A percentile compares a stretch with the other conserved stretches of the same genome.
Conservation (phyloP, 1,140 invertebrate genomes). For the Apocrypta bakeri region DNA sequence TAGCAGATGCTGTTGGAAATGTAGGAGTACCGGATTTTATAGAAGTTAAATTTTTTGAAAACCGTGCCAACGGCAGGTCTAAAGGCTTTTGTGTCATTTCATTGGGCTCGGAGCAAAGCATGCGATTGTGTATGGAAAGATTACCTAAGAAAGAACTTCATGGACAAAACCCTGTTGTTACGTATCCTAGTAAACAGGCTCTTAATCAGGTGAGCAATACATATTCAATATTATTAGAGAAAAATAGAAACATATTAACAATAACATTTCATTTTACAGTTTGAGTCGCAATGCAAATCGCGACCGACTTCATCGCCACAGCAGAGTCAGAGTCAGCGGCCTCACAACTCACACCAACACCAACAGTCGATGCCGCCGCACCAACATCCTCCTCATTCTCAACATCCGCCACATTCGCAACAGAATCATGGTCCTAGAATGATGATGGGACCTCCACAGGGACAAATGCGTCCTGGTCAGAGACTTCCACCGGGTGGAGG, state of each 20-base stretch:
- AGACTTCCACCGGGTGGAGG: conserved; percentile 73
- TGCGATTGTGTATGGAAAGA: conserved; percentile 92
- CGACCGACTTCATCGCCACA: conserved; percentile 83
- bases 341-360: conserved; percentile 74
- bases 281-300: conserved; percentile 94
- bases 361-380: conserved; percentile 72
- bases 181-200: conserved; percentile 95
- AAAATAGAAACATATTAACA: neutral
- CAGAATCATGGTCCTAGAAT: conserved; percentile 79
- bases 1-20: conserved; percentile 89
- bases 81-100: conserved; percentile 98
- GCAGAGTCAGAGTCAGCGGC: conserved; percentile 73
- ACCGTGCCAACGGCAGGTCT: conserved; percentile 98
- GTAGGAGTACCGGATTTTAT: conserved; percentile 95
- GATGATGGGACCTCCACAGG: conserved; percentile 81
- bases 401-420: conserved; percentile 73
- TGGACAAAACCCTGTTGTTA: conserved; percentile 95
- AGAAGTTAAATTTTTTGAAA: conserved; percentile 99
- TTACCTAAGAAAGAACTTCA: conserved; percentile 96
- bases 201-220: conserved; percentile 73
- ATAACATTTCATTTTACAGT: conserved; percentile 73
- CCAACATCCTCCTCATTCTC: conserved; percentile 74
- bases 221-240: neutral
- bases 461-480: conserved; percentile 75
- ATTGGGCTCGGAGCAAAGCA: conserved; percentile 92